Evolutionary conservation across 1,140 invertebrate genomes (phyloP), one percentile per base, ranked within the genome.

Genomic region (Caenorhabditis latens): DNA sequence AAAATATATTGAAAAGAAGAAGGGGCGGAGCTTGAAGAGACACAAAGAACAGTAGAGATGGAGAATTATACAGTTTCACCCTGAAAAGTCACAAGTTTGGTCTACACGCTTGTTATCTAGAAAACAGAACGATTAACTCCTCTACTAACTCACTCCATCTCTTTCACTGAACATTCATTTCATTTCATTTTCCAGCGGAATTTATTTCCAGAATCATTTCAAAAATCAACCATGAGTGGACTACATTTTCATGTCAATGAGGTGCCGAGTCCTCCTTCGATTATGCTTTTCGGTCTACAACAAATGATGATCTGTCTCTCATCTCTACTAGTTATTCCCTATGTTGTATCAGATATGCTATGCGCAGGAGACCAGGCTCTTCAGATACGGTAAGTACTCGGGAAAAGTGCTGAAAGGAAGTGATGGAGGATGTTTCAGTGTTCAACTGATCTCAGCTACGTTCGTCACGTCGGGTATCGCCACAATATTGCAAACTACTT

Each of bases 301-400:
- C 88, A 89, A 84, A 88, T 84, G 85, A 89, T 89, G 85, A 50
- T 89, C 9, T 89, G 87, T 58, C 19, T 89, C 1, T 89, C 87
- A 4, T 89, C 89, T 5, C 48, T 89, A 42, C 87, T 89, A 7
- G 89, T 89, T 14, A 58, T 84, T 43, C 89, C 89, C 11, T 89
- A 85, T 46, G 57, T 89, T 21, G 82, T 89, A 43, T 83, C 89
- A 9, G 71, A 89, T 32, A 82, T 83, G 50, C 48, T 75, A 6
- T 89, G 89, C 57, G 87, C 89, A 2, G 89, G 89, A 16, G 58
- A 83, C 43, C 71, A 48, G 11, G 86, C 84, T n/a, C 40, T 87
- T 11, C 21, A 57, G 5, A 67, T 89, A 43, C 84, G 89, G 50
- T 84, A 84, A 1, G 55, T 48, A 2, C 40, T 16, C 14, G 21